Base-by-base conservation (phyloP, 1,140 invertebrate genomes). In the Nasonia giraulti region DNA sequence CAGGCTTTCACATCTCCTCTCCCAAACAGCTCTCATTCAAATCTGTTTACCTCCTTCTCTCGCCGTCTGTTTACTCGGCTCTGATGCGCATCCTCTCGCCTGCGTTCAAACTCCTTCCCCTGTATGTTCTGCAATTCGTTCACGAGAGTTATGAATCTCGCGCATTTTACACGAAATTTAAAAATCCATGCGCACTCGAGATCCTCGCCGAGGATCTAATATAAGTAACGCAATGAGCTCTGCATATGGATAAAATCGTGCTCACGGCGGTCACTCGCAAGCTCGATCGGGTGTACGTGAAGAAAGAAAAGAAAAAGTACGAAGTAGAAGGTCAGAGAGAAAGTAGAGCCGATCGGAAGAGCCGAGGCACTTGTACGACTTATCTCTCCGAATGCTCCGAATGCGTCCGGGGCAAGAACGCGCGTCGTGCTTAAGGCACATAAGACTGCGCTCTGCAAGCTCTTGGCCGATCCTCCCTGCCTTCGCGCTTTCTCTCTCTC, bases 381-480 rank as follows among this genome's bases (percentile, higher is more conserved):
- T 82, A 44, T 74, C 14, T 76, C 17, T 14, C 4, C 33, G 11
- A 37, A 17, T 76, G 27, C 17, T 14, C 4, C 33, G 11, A 37
- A 17, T 76, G 27, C 74, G 74, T 37, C 40, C 74, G 74, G 20
- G 37, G 20, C 8, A 44, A 44, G n/a, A 80, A 84, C 83, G 86
- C 84, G 23, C 71, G 79, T 37, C 81, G 40, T 85, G 87, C 84
- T 87, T 83, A 86, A 89, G 87, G 78, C 88, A 87, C 87, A 83
- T 84, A 77, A 89, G 86, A 91, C 90, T 91, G 89, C 85, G 23
- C 68, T 33, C 68, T 27, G 81, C 73, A 76, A 83, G 81, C 73
- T 83, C 73, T 31, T 12, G 44, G 12, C 12, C 10, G 47, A 62
- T 62, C 47, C 20, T 47, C 80, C 1, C 5, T 75, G 27, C 44